Evolutionary conservation across 2,888 invertebrate genomes (phyloP), one percentile per base, ranked within the genome.

Genomic region (Aleiodes alternator): DNA sequence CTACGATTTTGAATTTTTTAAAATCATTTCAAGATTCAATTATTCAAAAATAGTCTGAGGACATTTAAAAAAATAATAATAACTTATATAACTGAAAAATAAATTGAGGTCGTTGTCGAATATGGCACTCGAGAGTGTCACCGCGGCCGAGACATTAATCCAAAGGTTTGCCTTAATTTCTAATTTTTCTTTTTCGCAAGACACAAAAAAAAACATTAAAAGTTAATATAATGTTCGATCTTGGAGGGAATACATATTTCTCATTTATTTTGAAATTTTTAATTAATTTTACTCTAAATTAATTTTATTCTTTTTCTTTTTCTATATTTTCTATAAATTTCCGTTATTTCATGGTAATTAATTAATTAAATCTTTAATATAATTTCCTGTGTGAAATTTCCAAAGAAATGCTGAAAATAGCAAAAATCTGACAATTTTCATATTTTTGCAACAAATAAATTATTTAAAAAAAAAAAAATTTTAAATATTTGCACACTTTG

Each of bases 101-200:
- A 68, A 50, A 7, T 51, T n/a, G 50, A 68, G 51, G 80, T 86
- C 84, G 83, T 84, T 83, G 84, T 78, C 82, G 82, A 85, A 84
- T 84, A 88, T 89, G 89, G 89, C 89, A 85, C 87, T 89, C 84
- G 89, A 89, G 86, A 89, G 89, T 88, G 88, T 88, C 85, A 84
- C 85, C 87, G 87, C 86, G 89, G 87, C 89, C 80, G 89, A 89
- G 86, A 88, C 87, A 87, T 86, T 87, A 84, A 88, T 89, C 77
- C 89, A 88, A 88, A 89, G 89, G 89, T 89, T 89, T 89, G 89
- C 87, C 84, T 85, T 82, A 82, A 86, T 87, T 87, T 38, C 31
- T 14, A 50, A 31, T 72, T 72, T 51, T 34, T 38, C 53, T 34
- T 72, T 61, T 64, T 61, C 50, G 12, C 23, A 55, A 43, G 11